Evolutionary conservation across 2,113 vertebrate species (phyloP), one percentile per base, ranked within the genome.

Genomic region (Kobus ellipsiprymnus): DNA sequence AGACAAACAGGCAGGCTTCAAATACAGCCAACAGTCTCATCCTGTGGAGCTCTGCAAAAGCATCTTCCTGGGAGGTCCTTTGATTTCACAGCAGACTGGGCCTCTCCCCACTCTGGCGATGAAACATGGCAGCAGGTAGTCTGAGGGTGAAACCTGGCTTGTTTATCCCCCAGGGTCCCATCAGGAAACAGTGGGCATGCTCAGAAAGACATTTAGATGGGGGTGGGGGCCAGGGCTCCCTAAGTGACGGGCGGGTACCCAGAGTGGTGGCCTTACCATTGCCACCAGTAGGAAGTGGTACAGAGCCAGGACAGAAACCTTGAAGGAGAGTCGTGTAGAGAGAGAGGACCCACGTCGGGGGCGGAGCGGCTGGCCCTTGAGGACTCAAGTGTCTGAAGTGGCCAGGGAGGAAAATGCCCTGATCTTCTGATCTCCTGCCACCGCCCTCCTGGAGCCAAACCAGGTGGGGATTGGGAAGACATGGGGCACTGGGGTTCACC

Each of bases 301-400:
- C 17, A 50, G 7, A 90, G 46, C 74, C 46, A 55, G n/a, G 19
- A 17, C 29, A 52, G 52, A 21, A 74, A 16, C 44, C 64, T 6
- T 0, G 8, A 16, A 48, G 23, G 33, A 78, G 48, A 64, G 54
- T n/a, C 14, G 0, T 2, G 19, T 57, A 33, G 17, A 44, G 30
- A 64, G 33, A 48, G 77, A 50, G 5, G 21, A 55, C 27, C 5
- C 1, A 2, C 4, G 1, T 52, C 17, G 2, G 40, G 25, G 80
- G 16, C 21, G 1, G 27, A 3, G 8, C 4, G 2, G 6, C n/a
- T 5, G 29, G 30, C n/a, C 2, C 74, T 7, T 11, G 40, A 60
- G 62, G 59, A 15, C 5, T 30, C 30, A 29, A 67, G 36, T 2
- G 2, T 59, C 11, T 36, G 36, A 78, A n/a, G 25, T 16, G 86